Percentiles rank a stretch among this genome's conserved stretches.
Conservation (phyloP, 2,888 invertebrate genomes). For the Drosophila kambysellisi region DNA sequence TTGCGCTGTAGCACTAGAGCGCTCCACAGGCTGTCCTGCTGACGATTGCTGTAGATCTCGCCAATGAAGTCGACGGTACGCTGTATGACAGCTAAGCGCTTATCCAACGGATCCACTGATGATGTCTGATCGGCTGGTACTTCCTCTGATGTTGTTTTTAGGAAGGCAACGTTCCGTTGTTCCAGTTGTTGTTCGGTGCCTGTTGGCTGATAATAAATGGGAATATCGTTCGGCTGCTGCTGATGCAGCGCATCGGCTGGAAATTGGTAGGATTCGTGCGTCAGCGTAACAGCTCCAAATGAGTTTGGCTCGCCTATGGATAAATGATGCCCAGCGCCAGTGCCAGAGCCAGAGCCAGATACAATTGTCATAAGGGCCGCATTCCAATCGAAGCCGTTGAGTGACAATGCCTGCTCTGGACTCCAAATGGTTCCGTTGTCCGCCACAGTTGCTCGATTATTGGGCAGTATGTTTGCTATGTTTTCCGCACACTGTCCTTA, state of each 20-base stretch:
- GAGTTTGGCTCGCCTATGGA: neutral
- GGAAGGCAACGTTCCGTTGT: neutral
- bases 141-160: neutral
- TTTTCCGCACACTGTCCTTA: slow-evolving; percentile 40
- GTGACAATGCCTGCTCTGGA: slow-evolving; percentile 31
- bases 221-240: neutral
- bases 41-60: slow-evolving; percentile 1
- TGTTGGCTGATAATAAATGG: neutral
- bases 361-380: slow-evolving; percentile 24
- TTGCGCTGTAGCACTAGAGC: slow-evolving; percentile 28
- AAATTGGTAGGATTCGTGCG: neutral
- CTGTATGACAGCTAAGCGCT: slow-evolving; percentile 18
- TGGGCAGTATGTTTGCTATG: slow-evolving; percentile 48
- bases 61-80: slow-evolving; percentile 36
- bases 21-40: slow-evolving; percentile 13
- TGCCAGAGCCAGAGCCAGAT: slow-evolving; percentile 14
- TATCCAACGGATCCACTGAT: slow-evolving; percentile 10
- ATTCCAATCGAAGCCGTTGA: slow-evolving; percentile 32
- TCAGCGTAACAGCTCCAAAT: neutral
- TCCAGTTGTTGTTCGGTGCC: neutral
- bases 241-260: slow-evolving; percentile 4
- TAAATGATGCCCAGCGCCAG: slow-evolving; percentile 10
- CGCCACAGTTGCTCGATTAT: slow-evolving; percentile 37
- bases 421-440: slow-evolving; percentile 44
- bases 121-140: neutral